phyloP scores from a whole-genome alignment of 2,888 invertebrate species.

The Galerucella pusilla region DNA sequence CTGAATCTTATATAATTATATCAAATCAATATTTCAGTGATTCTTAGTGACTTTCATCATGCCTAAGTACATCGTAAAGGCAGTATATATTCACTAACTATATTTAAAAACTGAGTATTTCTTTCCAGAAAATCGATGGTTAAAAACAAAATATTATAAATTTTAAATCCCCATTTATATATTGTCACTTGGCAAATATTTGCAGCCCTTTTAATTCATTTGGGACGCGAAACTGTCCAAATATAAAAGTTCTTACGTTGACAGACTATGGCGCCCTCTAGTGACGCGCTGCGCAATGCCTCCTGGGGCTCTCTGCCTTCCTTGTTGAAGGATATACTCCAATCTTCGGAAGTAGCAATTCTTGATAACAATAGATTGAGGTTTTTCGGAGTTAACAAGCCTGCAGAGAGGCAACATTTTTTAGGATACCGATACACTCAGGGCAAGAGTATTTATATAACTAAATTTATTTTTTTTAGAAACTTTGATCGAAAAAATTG shows the following conservation, averaged over 20 bases:
- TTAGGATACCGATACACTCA: not conserved
- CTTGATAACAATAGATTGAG: conserved; percentile 27
- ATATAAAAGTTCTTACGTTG: conserved; percentile 53
- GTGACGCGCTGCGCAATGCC: conserved; percentile 34
- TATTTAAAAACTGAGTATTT: no score
- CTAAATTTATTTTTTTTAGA: not conserved
- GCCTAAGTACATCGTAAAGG: no score
- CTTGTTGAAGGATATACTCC: conserved; percentile 32
- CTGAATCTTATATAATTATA: no score
- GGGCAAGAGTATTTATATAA: not conserved
- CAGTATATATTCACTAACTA: no score
- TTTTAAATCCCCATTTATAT: not conserved
- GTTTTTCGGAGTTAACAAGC: conserved; percentile 23
- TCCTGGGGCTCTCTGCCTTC: conserved; percentile 41
- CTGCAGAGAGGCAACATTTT: not conserved
- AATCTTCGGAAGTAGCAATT: conserved; percentile 31
- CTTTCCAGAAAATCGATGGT: no score
- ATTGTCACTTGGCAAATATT: conserved; percentile 35
- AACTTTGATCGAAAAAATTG: no score
- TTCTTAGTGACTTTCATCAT: no score
- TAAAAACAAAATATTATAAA: not conserved
- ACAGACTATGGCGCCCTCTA: conserved; percentile 32
- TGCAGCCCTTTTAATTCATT: conserved; percentile 25
- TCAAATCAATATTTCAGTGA: no score
- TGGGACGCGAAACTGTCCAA: conserved; percentile 51